Evolutionary conservation across 2,113 vertebrate species (phyloP), one percentile per base, ranked within the genome.

Genomic region (Procavia capensis): DNA sequence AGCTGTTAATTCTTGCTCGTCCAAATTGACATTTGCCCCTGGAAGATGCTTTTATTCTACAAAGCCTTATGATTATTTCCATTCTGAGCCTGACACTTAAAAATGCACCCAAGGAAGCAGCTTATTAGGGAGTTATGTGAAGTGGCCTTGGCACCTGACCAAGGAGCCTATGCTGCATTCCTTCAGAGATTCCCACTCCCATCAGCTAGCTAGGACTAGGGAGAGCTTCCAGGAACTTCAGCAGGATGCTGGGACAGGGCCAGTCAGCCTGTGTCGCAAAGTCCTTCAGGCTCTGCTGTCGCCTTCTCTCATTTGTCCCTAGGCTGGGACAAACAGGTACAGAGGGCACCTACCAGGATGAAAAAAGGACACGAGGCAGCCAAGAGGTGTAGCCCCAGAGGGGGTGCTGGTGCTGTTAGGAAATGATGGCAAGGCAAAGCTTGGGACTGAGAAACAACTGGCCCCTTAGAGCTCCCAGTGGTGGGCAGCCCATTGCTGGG

Each of bases 61-160:
- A 94, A 61, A 96, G 80, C 59, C 75, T 91, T 70, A 41, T 61
- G 86, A 89, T 93, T 54, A 0, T 97, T 86, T 87, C 86, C 83
- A 72, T 97, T 96, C 94, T 96, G 91, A 80, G 75, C 57, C 94
- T 96, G 95, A 96, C 96, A 95, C 86, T 96, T 91, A 96, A 95
- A 94, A 95, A 96, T 97, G 90, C 31, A 63, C 88, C 92, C 92
- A 64, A 96, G 95, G 96, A 97, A 95, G 85, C 85, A 80, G 88
- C 91, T 97, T 94, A 70, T 88, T 95, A 91, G 90, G 84, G 94
- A 95, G 88, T 93, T 95, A 72, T 96, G 83, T 91, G 91, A 92
- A 96, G 95, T 97, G 97, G 92, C 95, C 92, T 96, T 66, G 79
- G 95, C 83, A 90, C 95, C 93, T 41, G 93, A 96, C 95, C 83